Evolutionary conservation across 37 sponge, comb jelly and placozoan genomes (phyloP).

Genomic region (Ianthella basta): DNA sequence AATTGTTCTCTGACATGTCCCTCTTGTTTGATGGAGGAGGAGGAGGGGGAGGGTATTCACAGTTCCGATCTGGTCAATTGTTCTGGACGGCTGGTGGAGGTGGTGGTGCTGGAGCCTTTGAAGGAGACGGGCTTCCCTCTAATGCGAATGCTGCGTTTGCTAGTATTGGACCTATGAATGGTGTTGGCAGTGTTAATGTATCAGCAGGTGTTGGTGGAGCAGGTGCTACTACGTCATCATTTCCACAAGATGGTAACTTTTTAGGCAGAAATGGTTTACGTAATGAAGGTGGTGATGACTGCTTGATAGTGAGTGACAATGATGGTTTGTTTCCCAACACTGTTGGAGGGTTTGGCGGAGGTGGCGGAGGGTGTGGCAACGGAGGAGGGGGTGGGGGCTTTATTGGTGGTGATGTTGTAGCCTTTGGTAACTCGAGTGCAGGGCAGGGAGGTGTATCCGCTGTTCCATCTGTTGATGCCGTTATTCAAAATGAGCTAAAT

Average conservation of each 20-base stretch:
- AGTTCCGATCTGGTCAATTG: not conserved
- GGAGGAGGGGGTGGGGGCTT: constrained; percentile 54
- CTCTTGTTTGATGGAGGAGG: constrained; percentile 47
- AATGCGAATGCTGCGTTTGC: not conserved
- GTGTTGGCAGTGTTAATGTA: not conserved
- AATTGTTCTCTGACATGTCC: not conserved
- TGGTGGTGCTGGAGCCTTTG: constrained; percentile 21
- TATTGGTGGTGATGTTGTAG: constrained; percentile 13
- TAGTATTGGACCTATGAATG: not conserved
- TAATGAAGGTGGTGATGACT: constrained; percentile 36
- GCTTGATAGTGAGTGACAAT: not conserved
- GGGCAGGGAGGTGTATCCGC: constrained; percentile 26
- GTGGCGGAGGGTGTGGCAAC: constrained; percentile 45
- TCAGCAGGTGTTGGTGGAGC: constrained; percentile 10
- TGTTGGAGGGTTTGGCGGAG: constrained; percentile 50
- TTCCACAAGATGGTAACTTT: constrained; percentile 7
- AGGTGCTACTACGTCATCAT: not conserved
- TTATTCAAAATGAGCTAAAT: not conserved
- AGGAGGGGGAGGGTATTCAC: constrained; percentile 21
- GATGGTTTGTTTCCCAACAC: not conserved
- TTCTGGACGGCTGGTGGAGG: constrained; percentile 6
- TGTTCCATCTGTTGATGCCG: not conserved
- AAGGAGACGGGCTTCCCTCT: not conserved
- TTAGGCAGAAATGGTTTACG: not conserved
- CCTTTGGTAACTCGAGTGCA: not conserved